Percentiles rank a stretch among this genome's conserved stretches.
Evolutionary conservation across 2,797 vertebrate genomes (phyloP).

Genomic region (Decapterus maruadsi): DNA sequence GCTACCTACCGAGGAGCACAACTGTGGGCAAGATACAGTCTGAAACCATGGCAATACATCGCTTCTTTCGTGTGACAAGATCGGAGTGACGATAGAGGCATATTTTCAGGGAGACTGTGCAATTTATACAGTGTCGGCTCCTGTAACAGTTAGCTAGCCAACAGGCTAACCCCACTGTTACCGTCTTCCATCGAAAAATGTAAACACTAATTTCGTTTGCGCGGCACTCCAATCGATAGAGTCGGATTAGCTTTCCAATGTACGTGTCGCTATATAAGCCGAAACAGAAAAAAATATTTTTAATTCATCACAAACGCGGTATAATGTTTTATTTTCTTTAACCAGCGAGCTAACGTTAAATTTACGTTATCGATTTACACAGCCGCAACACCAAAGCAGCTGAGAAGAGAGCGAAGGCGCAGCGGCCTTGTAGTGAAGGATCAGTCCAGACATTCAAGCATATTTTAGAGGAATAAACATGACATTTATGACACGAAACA

Average conservation of each 20-base stretch:
- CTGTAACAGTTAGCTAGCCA: constrained; percentile 61
- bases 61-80: neutral
- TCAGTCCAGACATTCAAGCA: constrained; percentile 78
- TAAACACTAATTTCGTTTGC: constrained; percentile 77
- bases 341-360: constrained; percentile 73
- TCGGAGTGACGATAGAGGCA: neutral
- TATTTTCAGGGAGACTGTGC: neutral
- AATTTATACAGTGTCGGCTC: constrained; percentile 56
- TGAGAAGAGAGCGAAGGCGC: constrained; percentile 83
- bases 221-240: constrained; percentile 45
- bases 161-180: constrained; percentile 64
- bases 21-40: neutral
- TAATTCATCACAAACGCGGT: constrained; percentile 38
- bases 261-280: neutral
- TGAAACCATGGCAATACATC: neutral
- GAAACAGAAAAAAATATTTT: neutral
- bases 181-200: constrained; percentile 67
- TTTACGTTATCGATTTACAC: constrained; percentile 85
- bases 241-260: neutral
- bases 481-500: constrained; percentile 54
- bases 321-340: constrained; percentile 46
- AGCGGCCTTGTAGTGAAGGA: constrained; percentile 86
- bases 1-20: neutral
- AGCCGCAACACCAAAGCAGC: constrained; percentile 81
- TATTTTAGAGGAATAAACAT: constrained; percentile 65